Base-by-base conservation (phyloP, 1,140 invertebrate genomes). In the Bombus superbus region DNA sequence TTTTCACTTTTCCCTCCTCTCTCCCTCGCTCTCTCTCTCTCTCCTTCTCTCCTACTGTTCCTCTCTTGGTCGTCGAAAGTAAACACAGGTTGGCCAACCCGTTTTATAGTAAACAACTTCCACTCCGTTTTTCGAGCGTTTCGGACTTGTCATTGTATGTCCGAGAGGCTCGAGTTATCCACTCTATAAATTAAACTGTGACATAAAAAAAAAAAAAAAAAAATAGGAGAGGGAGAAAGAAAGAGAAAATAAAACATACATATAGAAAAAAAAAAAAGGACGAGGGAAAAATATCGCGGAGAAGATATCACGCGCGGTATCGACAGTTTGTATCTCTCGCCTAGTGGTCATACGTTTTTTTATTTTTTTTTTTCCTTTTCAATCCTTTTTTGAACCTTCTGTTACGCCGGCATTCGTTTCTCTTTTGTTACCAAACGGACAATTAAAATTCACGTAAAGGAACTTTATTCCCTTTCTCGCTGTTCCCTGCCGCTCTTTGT, bases 21-120 rank as follows among this genome's bases (percentile, higher is more conserved):
- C 32, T 11, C 1, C 18, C 13, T 38, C 25, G 6, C 35, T 25
- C 38, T 32, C 6, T 11, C 25, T 32, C 15, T 10, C 40, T 2
- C 15, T 25, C 9, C 13, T 1, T 53, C 47, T 5, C 18, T 53
- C 18, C 6, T 53, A 53, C 47, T 2, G 40, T 32, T 40, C n/a
- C 32, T 18, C 66, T 57, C 47, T 53, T 57, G 59, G 38, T 68
- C 28, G 40, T 11, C 72, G 53, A 59, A 53, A 53, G 81, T 76
- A 86, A 86, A 76, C 84, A 85, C 83, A 73, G 68, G 83, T 85
- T 62, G 83, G 68, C 47, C 68, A 80, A 72, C 83, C 53, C 32
- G 77, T 80, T 85, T 85, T 42, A 85, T 57, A 62, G 76, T 66
- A 85, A 85, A 85, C 77, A 85, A 71, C 77, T 72, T 64, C 68